Evolutionary conservation across 2,888 invertebrate species (phyloP), one percentile per base, ranked within the genome.

Genomic region (Craniophora ligustri): DNA sequence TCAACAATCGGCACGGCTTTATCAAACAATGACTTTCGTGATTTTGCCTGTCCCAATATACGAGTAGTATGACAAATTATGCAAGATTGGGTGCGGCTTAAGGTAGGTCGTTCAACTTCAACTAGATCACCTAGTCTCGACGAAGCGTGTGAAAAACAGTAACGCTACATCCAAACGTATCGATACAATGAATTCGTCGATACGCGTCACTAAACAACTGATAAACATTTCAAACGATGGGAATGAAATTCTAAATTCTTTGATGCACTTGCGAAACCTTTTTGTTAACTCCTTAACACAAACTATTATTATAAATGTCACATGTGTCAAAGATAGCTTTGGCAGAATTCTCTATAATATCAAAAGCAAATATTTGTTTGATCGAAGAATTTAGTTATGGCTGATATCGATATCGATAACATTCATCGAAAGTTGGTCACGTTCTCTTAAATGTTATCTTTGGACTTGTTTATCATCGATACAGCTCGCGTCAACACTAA

Each of bases 61-160:
- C 78, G 5, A 26, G 26, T 26, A 26, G n/a, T 79, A 81, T 81
- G 72, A 64, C 68, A 64, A 76, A 78, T 84, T 81, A 76, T 77
- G 69, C 64, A 74, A 82, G 78, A 81, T 84, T 75, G 60, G 61
- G 54, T 51, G 67, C 45, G 56, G 58, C 54, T 57, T 75, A 76
- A 77, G 82, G 78, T 81, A 84, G 88, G 85, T 87, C 86, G 54
- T 87, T 90, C 87, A 91, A 89, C 91, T 79, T 77, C 66, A 78
- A 79, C 66, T 79, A 71, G 77, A 78, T 69, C 80, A 80, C 70
- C 71, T 67, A 74, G 79, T 80, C 77, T 78, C 72, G 73, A 21
- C 60, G 40, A 60, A 74, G 55, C 84, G 85, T 88, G 87, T 84
- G 86, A 88, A 87, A 79, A 82, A 75, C 68, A 81, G 67, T 67